These are phyloP conservation scores for Zoanthus gigantus DNA, from an alignment of 92 coral and sea anemone genomes.

Conservation along the genomic window DNA sequence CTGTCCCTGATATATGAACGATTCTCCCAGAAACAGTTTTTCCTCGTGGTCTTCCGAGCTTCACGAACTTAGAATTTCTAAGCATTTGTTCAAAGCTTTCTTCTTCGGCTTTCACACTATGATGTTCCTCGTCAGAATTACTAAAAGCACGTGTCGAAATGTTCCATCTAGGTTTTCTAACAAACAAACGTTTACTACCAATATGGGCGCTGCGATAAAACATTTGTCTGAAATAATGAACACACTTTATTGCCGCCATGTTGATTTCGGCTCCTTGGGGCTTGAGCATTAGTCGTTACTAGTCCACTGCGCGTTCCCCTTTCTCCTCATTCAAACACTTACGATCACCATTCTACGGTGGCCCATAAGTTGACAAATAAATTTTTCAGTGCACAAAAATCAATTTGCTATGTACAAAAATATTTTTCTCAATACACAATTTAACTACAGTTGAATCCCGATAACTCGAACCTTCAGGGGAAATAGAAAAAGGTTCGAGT, in stretches of 20 bases:
- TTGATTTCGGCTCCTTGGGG: neutral
- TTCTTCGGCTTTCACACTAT: constrained; percentile 36
- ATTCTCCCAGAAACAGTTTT: constrained; percentile 76
- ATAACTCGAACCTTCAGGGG: too few relatives aligned
- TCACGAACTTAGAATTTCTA: constrained; percentile 84
- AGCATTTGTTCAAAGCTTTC: constrained; percentile 85
- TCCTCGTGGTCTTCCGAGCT: constrained; percentile 74
- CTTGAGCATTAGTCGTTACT: neutral
- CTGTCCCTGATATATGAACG: constrained; percentile 67
- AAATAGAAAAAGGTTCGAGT: too few relatives aligned
- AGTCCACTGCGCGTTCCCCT: neutral
- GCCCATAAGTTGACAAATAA: too few relatives aligned
- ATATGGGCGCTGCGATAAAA: neutral
- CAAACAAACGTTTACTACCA: neutral
- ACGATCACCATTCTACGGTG: too few relatives aligned
- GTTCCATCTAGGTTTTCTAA: neutral
- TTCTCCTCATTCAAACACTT: neutral
- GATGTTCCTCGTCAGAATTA: neutral
- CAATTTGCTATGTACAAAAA: too few relatives aligned
- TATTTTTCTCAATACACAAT: too few relatives aligned
- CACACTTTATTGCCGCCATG: constrained; percentile 33
- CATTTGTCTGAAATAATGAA: neutral
- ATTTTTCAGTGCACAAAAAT: too few relatives aligned
- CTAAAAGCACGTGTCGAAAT: constrained; percentile 8
- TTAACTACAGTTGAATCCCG: too few relatives aligned